Evolutionary conservation across 2,797 vertebrate genomes (phyloP), one percentile per base, ranked within the genome.

Genomic region (Dryobates pubescens): DNA sequence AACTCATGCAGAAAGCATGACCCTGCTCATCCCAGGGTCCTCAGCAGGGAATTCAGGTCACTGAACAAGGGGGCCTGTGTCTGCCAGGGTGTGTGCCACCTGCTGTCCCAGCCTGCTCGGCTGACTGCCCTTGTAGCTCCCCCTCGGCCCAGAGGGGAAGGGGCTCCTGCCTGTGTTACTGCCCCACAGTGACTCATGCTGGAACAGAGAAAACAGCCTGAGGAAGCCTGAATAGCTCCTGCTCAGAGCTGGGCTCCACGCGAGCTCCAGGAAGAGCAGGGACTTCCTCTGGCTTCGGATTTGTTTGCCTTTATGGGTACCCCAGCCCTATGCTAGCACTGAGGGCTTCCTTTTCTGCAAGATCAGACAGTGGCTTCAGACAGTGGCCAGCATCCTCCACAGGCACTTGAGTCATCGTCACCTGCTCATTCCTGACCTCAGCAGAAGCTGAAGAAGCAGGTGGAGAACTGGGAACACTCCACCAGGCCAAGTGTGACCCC

Each of bases 1-100:
- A 96, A 88, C 68, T 94, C 94, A 95, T 82, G 96, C 92, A 94
- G 90, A 95, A 96, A 86, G 67, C 88, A 93, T 78, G 92, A 90
- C 89, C 89, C 67, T 87, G 59, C 82, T 93, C 74, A 72, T 90
- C 70, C 67, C 57, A 75, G 74, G 43, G 76, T 73, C 76, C 59
- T 75, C 0, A 0, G 49, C 59, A 13, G 57, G 86, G 93, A 94
- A 94, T 93, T 93, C 90, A 95, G 93, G 94, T 94, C 94, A 94
- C 74, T 4, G 13, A 58, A 96, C 94, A 96, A 96, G 92, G 64
- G 64, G 53, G 63, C 61, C 82, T 81, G 90, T 95, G 92, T 96
- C 93, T 91, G 84, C 67, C 59, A 2, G 77, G 82, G 64, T 49
- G n/a, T 1, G 7, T 87, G 79, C 64, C 93, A 85, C 86, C 90